Evolutionary conservation across 1,140 invertebrate genomes (phyloP), one percentile per base, ranked within the genome.

Genomic region (Procambarus clarkii): DNA sequence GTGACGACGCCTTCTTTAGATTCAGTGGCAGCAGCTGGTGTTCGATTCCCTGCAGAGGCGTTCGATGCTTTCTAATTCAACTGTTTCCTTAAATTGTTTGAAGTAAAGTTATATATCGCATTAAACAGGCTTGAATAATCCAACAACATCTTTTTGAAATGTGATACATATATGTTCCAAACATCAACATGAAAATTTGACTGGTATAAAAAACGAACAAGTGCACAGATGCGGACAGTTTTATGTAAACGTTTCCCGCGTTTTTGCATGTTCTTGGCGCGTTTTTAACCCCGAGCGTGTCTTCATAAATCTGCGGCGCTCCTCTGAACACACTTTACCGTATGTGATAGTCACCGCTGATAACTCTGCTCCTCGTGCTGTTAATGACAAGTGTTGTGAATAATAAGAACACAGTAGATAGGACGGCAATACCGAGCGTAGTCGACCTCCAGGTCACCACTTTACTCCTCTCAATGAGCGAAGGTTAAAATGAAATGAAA

Each of bases 241-340:
- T 78, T 24, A 24, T 78, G 74, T 86, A 44, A 86, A 78, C 74
- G 48, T 86, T 71, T 78, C 76, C 85, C 48, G n/a, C 74, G 71
- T 48, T 76, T 86, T 86, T 71, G 34, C 44, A 44, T 83, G 15
- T 71, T 71, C 60, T 74, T 48, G 7, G 18, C 45, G 11, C 48
- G 11, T n/a, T 76, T 86, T 76, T 50, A 50, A 3, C 45, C 84
- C 48, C 44, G 18, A 50, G 71, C 71, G 84, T 54, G 83, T 86
- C 46, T 76, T 86, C 84, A 86, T 86, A 86, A 86, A 77, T 78
- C 85, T 71, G 84, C 13, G 74, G 74, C 5, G 1, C 74, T 45
- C 50, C 78, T 58, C 78, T 86, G 85, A 86, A 58, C 85, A 77
- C 85, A 44, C 60, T 2, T 54, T 54, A 1, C 13, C 8, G 50